Evolutionary conservation across 2,797 vertebrate species (phyloP).

Genomic region (Acipenser ruthenus): DNA sequence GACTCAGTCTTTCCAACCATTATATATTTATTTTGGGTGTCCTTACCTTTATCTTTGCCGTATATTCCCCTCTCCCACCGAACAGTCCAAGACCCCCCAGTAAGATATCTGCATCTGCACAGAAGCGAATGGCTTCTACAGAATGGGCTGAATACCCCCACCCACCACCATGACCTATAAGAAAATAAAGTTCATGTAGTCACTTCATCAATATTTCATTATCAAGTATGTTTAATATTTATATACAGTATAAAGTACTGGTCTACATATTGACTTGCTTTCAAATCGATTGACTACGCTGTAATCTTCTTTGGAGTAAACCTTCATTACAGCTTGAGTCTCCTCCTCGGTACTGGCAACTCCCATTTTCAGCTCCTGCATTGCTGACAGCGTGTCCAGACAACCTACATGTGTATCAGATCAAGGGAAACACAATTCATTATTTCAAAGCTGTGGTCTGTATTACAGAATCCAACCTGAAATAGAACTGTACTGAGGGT

Average conservation of each 20-base stretch:
- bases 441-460: background rate
- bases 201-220: background rate
- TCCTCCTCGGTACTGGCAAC: constrained; percentile 90
- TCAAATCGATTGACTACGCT: constrained; percentile 97
- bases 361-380: constrained; percentile 98
- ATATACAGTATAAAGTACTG: no score
- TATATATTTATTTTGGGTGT: background rate
- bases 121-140: constrained; percentile 96
- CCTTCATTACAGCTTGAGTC: constrained; percentile 96
- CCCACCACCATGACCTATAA: constrained; percentile 89
- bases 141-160: constrained; percentile 99
- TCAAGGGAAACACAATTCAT: constrained; percentile 5
- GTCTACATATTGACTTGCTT: constrained; percentile 61
- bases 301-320: constrained; percentile 98
- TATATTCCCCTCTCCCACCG: constrained; percentile 94
- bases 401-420: constrained; percentile 65
- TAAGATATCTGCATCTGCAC: constrained; percentile 89
- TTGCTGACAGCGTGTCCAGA: constrained; percentile 90
- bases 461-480: background rate
- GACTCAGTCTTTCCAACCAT: no score
- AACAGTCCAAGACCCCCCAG: constrained; percentile 93
- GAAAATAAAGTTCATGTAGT: constrained; percentile 5
- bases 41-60: constrained; percentile 94
- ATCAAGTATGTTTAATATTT: no score
- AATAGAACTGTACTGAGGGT: background rate